Evolutionary conservation across 2,113 vertebrate species (phyloP), one percentile per base, ranked within the genome.

Genomic region (Limanda limanda): DNA sequence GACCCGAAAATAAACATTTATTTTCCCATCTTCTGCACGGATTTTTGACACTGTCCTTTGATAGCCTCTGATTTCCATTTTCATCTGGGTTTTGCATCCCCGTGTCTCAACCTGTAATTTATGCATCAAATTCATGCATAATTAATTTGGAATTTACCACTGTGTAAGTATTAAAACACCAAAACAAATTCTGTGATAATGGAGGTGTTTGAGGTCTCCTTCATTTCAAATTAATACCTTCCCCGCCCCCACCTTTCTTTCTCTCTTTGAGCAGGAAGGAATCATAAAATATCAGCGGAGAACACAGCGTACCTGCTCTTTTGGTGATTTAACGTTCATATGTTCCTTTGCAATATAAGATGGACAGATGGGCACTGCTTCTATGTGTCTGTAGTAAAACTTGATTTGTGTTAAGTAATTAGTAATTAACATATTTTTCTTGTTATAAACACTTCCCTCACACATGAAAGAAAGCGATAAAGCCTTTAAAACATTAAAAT

Each of bases 81-180:
- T 91, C 81, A 69, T 89, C 73, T 70, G 23, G 45, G 63, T 80
- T 84, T 86, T 73, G 45, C 63, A 48, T 83, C 56, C 66, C 66
- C 58, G 11, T 71, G 72, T 88, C 71, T 80, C 77, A 76, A 66
- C 57, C 77, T 20, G 68, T 94, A 93, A 95, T 95, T 93, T 94
- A 91, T 94, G 89, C 91, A 89, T 94, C 88, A 91, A 92, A 94
- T 94, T 93, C 93, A 96, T 94, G 94, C 94, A 95, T 95, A 95
- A 94, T 79, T 95, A 94, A 94, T 95, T 94, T 93, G 93, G 84
- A 94, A 94, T 95, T 94, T 90, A 94, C 88, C 91, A 92, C 90
- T 91, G 91, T 92, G 84, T 86, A 89, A 91, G 91, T 90, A 92
- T 90, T 91, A 91, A 92, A 93, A 92, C 82, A 89, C 76, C 88